phyloP scores from a whole-genome alignment of 2,888 invertebrate species.

The Tipula lateralis region DNA sequence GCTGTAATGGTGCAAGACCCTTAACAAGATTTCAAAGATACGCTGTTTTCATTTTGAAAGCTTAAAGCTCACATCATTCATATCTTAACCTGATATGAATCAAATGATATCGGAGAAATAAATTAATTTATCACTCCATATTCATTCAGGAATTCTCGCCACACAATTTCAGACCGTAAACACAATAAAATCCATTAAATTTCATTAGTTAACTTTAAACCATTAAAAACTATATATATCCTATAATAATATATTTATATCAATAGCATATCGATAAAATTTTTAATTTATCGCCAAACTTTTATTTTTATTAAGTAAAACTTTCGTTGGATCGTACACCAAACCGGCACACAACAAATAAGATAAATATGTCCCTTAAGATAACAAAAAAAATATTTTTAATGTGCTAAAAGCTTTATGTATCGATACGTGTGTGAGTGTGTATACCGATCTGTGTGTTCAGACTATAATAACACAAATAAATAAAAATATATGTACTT shows the following conservation, averaged over 20 bases:
- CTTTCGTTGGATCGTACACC: background rate
- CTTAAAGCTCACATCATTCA: too few relatives aligned
- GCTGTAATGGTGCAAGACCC: too few relatives aligned
- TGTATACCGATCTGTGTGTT: background rate
- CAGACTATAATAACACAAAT: too few relatives aligned
- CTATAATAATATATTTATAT: background rate
- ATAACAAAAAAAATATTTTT: slow-evolving; percentile 20
- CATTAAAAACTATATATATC: background rate
- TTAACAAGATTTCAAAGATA: too few relatives aligned
- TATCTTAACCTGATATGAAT: too few relatives aligned
- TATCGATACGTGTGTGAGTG: background rate
- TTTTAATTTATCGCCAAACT: slow-evolving; percentile 11
- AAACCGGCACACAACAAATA: background rate
- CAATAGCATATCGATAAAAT: background rate
- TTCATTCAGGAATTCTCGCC: background rate
- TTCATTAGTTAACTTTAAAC: background rate
- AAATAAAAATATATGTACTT: background rate
- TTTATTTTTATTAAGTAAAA: slow-evolving; percentile 7
- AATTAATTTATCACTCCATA: too few relatives aligned
- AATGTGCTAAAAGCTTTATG: slow-evolving; percentile 14
- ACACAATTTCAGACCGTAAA: background rate
- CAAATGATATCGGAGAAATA: too few relatives aligned
- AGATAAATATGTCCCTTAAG: background rate
- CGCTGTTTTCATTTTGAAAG: too few relatives aligned
- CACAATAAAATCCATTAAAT: background rate